phyloP scores from a whole-genome alignment of 2,113 vertebrate genomes.

The Mesembrinibis cayennensis region DNA sequence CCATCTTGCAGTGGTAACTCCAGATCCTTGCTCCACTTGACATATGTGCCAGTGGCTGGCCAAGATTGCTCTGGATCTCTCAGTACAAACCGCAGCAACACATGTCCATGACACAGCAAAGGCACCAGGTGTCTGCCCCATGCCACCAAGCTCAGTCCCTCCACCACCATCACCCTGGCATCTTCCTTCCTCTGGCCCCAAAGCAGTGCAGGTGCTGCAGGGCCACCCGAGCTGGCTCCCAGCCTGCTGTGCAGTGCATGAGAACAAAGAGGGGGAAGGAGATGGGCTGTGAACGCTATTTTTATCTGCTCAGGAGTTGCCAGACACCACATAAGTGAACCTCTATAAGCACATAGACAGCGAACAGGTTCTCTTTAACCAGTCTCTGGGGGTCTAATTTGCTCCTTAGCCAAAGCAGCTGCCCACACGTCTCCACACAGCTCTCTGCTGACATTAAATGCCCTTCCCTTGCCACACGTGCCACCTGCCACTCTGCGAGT shows the following conservation, averaged over 20 bases:
- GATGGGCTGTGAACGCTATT: neutral
- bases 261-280: neutral
- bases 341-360: neutral
- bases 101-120: neutral
- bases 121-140: neutral
- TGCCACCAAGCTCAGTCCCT: neutral
- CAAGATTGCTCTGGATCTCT: neutral
- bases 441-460: slow-evolving; percentile 3
- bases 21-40: neutral
- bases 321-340: neutral
- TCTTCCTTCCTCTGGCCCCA: neutral
- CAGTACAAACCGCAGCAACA: neutral
- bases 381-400: neutral
- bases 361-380: neutral
- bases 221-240: neutral
- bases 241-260: neutral
- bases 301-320: slow-evolving; percentile 8
- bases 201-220: neutral
- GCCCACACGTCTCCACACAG: neutral
- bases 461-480: neutral
- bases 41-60: neutral
- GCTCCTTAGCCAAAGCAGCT: neutral
- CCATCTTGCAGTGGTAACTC: neutral
- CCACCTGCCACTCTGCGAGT: neutral
- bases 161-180: neutral